Base-by-base conservation (phyloP, 2,113 vertebrate species). In the Myiopsitta monachus region DNA sequence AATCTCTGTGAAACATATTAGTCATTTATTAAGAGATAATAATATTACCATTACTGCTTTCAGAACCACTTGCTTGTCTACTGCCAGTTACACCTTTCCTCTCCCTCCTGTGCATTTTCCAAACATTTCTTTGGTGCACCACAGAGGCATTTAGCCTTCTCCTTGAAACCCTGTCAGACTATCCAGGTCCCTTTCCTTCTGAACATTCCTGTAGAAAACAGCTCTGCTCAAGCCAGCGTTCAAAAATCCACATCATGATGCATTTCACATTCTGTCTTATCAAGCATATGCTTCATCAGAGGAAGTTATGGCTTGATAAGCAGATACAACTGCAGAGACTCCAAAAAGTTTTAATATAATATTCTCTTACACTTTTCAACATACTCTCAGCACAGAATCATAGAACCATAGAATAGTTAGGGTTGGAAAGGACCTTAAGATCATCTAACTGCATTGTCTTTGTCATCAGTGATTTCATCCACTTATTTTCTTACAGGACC, bases 361-460 rank as follows among this genome's bases (percentile, higher is more conserved):
- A 90, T 18, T 36, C 3, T 64, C 23, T n/a, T 59, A 14, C 2
- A 13, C 4, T 63, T 88, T 77, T 62, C 52, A 78, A 13, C 26
- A n/a, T 13, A 5, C 0, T 80, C 6, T 10, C n/a, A 2, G 4
- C 21, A 59, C 13, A n/a, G 55, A n/a, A 59, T 59, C 33, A n/a
- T 14, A 59, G 33, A 59, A 59, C 33, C 31, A 57, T 57, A n/a
- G 55, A n/a, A 57, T 14, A 57, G 8, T n/a, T 59, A 59, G 33
- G 55, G 33, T 14, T 59, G 33, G 33, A 59, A 59, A 59, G 33
- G 33, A n/a, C 13, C 55, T n/a, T n/a, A 59, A n/a, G 33, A n/a
- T 23, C 55, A n/a, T 59, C 55, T 59, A 59, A 14, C 33, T 49
- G 18, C 23, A 36, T 33, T 22, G 22, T 26, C 61, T n/a, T 18